Evolutionary conservation across 2,797 vertebrate species (phyloP).

Genomic region (Chrosomus eos): DNA sequence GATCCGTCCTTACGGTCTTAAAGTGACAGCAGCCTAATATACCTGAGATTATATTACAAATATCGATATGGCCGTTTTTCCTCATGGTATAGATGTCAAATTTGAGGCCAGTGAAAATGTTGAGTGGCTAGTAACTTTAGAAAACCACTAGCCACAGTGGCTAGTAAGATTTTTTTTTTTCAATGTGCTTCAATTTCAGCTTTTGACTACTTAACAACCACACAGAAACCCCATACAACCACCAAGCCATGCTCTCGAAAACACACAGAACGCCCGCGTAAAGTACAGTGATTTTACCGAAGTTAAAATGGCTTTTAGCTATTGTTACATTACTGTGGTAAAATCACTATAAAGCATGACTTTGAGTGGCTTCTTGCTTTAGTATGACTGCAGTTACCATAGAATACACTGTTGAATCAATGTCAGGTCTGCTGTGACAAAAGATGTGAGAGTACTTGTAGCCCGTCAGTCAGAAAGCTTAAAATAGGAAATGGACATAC

Average conservation of each 20-base stretch:
- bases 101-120: too few relatives aligned
- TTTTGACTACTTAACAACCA: neutral
- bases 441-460: constrained; percentile 10
- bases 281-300: neutral
- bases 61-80: too few relatives aligned
- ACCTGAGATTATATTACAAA: too few relatives aligned
- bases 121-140: too few relatives aligned
- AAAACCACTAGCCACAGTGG: too few relatives aligned
- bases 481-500: constrained; percentile 53
- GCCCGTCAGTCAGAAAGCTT: constrained; percentile 28
- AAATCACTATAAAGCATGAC: neutral
- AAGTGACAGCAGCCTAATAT: too few relatives aligned
- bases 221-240: too few relatives aligned
- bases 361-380: neutral
- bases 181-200: too few relatives aligned
- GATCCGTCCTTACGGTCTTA: too few relatives aligned
- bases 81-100: too few relatives aligned
- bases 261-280: neutral
- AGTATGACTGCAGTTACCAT: neutral
- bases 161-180: too few relatives aligned
- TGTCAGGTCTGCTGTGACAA: constrained; percentile 33
- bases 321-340: neutral
- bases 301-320: neutral
- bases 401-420: constrained; percentile 5
- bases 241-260: neutral